Base-by-base conservation (phyloP, 2,888 invertebrate genomes). In the Prenolepis imparis region DNA sequence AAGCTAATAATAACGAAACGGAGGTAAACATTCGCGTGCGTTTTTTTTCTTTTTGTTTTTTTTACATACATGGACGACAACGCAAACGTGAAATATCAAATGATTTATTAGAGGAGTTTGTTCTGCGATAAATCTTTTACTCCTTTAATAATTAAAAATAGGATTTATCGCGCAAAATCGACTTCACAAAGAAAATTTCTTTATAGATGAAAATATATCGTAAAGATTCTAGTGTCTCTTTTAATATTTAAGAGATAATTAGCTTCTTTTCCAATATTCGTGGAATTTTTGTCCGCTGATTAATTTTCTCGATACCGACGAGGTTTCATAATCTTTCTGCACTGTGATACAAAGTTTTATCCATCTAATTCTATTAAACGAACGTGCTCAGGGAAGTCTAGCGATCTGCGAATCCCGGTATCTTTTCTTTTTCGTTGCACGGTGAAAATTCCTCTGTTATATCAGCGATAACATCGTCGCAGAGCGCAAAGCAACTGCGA, bases 381-480 rank as follows among this genome's bases (percentile, higher is more conserved):
- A 24, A 55, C 3, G 4, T 24, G 39, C n/a, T 18, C 15, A 55
- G 66, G 15, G 11, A 12, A 44, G 32, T 61, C 61, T 39, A 64
- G 41, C 39, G 11, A 66, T 32, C 41, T 21, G 28, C 57, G 5
- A 57, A 21, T 67, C 32, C 6, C 8, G 32, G 21, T 78, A 44
- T 44, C 41, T 12, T 41, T 32, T 21, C 32, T 68, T 72, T 77
- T 52, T 67, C 41, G 44, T 74, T 44, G 24, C 11, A 36, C 12
- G 11, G 24, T 57, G 57, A 68, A 81, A 81, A 86, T 78, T 83
- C 59, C 73, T 24, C 74, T 48, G 81, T 82, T 78, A 83, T 88
- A 83, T 84, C 80, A 73, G 63, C 75, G 75, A 82, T 83, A 86
- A 82, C 78, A 70, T 85, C 73, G 78, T 63, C 48, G 48, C 83